Evolutionary conservation across 2,797 vertebrate genomes (phyloP).

Genomic region (Xenopus petersii): DNA sequence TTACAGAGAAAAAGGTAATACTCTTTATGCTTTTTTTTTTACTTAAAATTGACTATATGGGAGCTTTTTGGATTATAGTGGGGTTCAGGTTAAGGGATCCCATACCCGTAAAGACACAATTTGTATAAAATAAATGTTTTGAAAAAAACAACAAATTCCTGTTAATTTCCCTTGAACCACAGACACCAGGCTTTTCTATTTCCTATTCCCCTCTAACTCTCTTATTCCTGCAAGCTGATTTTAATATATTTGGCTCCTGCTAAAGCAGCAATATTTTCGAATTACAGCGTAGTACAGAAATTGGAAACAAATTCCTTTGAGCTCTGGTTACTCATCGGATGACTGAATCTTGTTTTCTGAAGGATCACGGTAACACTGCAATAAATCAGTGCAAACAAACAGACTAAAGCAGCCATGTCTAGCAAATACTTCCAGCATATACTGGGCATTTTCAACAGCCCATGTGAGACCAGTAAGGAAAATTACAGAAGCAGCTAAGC

Average conservation of each 20-base stretch:
- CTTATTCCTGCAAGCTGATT: conserved; percentile 6
- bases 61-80: too few relatives aligned
- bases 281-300: conserved; percentile 10
- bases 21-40: too few relatives aligned
- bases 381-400: conserved; percentile 18
- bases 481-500: background rate
- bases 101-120: too few relatives aligned
- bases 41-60: too few relatives aligned
- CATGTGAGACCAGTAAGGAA: conserved; percentile 5
- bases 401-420: background rate
- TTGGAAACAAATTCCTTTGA: conserved; percentile 21
- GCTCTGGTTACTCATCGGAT: background rate
- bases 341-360: conserved; percentile 11
- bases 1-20: too few relatives aligned
- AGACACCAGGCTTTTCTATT: background rate
- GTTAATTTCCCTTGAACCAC: background rate
- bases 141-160: too few relatives aligned
- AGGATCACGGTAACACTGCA: conserved; percentile 20
- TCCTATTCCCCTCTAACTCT: background rate
- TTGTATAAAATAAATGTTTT: too few relatives aligned
- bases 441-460: background rate
- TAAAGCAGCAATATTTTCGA: background rate
- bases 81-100: too few relatives aligned
- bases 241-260: background rate
- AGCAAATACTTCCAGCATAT: background rate